Evolutionary conservation across 2,113 vertebrate species (phyloP), one percentile per base, ranked within the genome.

Genomic region (Lutjanus erythropterus): DNA sequence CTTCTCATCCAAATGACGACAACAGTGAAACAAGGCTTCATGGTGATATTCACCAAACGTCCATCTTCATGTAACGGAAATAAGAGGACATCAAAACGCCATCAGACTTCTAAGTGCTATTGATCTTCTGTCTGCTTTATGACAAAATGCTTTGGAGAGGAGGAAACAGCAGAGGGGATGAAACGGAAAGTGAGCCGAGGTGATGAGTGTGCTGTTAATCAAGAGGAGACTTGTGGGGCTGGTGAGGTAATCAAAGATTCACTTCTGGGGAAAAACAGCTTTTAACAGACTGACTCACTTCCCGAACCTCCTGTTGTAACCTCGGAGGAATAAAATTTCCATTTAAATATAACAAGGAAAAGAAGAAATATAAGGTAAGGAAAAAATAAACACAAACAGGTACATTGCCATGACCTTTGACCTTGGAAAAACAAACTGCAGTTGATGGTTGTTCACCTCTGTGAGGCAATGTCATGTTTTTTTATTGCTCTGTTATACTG

Each of bases 201-300:
- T 52, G 66, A n/a, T 29, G 56, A 79, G 50, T 79, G 68, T 5
- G 9, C 69, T 37, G 65, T 80, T 58, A 72, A 72, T 72, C 77
- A 64, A 58, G 27, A 12, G 9, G 25, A 31, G 25, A 42, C 42
- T 16, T 16, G 37, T 6, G 37, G 9, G 8, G 6, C 2, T 4
- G 4, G 37, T 5, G 37, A 2, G n/a, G n/a, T n/a, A n/a, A n/a
- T 35, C 7, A 35, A 35, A 35, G 33, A 35, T 35, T 35, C 33
- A 35, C 33, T 35, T 35, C 44, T 46, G 44, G 16, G 31, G 0
- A 8, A 23, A n/a, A 6, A 35, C 31, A 19, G 25, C 35, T 44
- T 55, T 53, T 5, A 64, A 44, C 29, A 39, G 37, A 39, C 37
- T 39, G 9, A 47, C 10, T n/a, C 37, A 66, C 27, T 35, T 55